Percentiles rank a stretch among this genome's conserved stretches.
Conservation (phyloP, 2,888 invertebrate species). For the Melieria picta region DNA sequence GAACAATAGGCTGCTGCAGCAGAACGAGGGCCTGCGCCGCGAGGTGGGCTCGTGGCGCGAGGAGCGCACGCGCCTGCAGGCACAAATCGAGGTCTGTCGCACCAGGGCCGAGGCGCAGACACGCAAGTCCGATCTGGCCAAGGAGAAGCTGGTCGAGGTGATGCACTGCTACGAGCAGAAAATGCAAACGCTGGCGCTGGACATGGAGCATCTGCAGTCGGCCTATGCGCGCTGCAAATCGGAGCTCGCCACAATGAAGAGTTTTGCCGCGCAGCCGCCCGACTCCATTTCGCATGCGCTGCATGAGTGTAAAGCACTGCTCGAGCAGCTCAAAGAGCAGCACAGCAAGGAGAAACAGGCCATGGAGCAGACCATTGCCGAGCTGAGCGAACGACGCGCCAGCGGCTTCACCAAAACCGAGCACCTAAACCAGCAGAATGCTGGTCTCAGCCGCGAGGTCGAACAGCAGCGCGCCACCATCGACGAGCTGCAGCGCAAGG, state of each 20-base stretch:
- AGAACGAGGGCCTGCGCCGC: slow-evolving; percentile 68
- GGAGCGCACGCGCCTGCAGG: slow-evolving; percentile 62
- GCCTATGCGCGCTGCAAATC: slow-evolving; percentile 63
- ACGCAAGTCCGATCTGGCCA: slow-evolving; percentile 76
- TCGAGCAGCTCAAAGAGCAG: slow-evolving; percentile 80
- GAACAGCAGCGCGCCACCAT: slow-evolving; percentile 44
- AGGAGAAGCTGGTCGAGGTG: slow-evolving; percentile 78
- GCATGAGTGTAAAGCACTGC: slow-evolving; percentile 78
- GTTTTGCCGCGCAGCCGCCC: slow-evolving; percentile 44
- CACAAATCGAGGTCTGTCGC: slow-evolving; percentile 62
- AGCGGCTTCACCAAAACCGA: slow-evolving; percentile 16
- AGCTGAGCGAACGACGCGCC: slow-evolving; percentile 42
- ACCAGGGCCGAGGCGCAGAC: slow-evolving; percentile 65
- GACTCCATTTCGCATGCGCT: slow-evolving; percentile 71
- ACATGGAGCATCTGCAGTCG: slow-evolving; percentile 63
- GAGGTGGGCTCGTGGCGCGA: slow-evolving; percentile 65
- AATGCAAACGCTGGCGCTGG: slow-evolving; percentile 67
- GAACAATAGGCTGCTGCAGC: slow-evolving; percentile 73
- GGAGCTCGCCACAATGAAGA: slow-evolving; percentile 58
- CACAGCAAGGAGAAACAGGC: slow-evolving; percentile 77
- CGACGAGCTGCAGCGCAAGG: slow-evolving; percentile 49
- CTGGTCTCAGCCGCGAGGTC: slow-evolving; percentile 48
- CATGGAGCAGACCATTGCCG: slow-evolving; percentile 61
- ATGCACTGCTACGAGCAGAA: slow-evolving; percentile 80
- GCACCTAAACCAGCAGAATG: slow-evolving; percentile 44